Evolutionary conservation across 2,113 vertebrate genomes (phyloP).

Genomic region (Diglossa brunneiventris): DNA sequence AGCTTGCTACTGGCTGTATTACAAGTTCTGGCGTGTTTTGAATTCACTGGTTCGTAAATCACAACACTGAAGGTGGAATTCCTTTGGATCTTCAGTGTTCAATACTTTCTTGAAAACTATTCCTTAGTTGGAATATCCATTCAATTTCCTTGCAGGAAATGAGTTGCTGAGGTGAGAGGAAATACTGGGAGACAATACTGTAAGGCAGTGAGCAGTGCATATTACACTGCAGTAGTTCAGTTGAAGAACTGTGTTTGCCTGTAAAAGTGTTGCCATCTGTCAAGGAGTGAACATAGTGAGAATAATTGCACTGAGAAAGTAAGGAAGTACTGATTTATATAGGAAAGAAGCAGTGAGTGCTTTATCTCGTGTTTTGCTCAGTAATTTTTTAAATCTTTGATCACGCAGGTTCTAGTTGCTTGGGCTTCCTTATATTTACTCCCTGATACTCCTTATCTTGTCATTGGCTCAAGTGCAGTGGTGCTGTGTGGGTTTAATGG

Average conservation of each 20-base stretch:
- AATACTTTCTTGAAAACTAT: background rate
- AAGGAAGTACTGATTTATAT: background rate
- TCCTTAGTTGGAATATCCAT: background rate
- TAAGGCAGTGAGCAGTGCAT: background rate
- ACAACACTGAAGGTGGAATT: background rate
- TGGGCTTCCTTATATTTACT: background rate
- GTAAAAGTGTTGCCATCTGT: background rate
- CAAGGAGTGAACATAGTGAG: background rate
- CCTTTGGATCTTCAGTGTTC: background rate
- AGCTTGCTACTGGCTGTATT: background rate
- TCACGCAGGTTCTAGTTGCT: background rate
- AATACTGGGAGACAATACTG: background rate
- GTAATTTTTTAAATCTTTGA: background rate
- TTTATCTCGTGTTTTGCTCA: background rate
- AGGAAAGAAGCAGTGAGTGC: background rate
- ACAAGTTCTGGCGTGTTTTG: background rate
- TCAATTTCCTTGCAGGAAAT: background rate
- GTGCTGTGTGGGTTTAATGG: background rate
- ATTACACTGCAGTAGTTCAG: background rate
- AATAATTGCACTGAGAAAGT: background rate
- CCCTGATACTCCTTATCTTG: background rate
- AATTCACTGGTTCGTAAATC: background rate
- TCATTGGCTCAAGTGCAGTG: rapidly evolving
- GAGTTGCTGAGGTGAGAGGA: background rate
- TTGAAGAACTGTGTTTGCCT: background rate